These are phyloP conservation scores for Coreoperca whiteheadi DNA, from an alignment of 2,113 vertebrate genomes.

Conservation along the genomic window DNA sequence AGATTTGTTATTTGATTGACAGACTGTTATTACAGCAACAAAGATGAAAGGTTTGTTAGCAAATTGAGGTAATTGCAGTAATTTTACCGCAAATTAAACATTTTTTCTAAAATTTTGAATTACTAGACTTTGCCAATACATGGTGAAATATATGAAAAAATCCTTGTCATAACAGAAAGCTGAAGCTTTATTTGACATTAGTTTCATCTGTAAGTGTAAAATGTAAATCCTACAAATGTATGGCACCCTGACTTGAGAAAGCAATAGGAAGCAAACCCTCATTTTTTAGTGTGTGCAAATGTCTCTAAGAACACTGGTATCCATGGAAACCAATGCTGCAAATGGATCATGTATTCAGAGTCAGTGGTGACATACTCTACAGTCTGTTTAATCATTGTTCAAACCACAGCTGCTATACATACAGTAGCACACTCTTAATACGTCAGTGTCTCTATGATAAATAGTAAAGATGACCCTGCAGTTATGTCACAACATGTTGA, in stretches of 20 bases:
- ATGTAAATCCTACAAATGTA: background rate
- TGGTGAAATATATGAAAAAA: background rate
- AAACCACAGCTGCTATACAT: conserved; percentile 34
- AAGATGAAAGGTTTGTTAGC: background rate
- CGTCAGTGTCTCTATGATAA: background rate
- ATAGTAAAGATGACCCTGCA: conserved; percentile 29
- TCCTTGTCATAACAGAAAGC: background rate
- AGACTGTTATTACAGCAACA: background rate
- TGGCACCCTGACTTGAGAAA: background rate
- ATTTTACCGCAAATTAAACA: background rate
- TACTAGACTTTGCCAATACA: background rate
- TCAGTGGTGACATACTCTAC: conserved; percentile 16
- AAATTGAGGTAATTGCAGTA: background rate
- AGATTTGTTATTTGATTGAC: background rate
- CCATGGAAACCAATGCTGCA: conserved; percentile 76
- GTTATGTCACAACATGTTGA: background rate
- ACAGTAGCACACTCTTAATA: too few species aligned
- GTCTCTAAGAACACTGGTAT: conserved; percentile 57
- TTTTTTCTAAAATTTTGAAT: background rate
- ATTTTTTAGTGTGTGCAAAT: conserved; percentile 19
- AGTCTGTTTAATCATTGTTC: conserved; percentile 45
- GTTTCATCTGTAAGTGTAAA: background rate
- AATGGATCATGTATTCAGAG: conserved; percentile 56
- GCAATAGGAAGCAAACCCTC: conserved; percentile 27
- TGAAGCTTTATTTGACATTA: background rate